Conservation (phyloP, 2,888 invertebrate species). For the Horisme vitalbata region DNA sequence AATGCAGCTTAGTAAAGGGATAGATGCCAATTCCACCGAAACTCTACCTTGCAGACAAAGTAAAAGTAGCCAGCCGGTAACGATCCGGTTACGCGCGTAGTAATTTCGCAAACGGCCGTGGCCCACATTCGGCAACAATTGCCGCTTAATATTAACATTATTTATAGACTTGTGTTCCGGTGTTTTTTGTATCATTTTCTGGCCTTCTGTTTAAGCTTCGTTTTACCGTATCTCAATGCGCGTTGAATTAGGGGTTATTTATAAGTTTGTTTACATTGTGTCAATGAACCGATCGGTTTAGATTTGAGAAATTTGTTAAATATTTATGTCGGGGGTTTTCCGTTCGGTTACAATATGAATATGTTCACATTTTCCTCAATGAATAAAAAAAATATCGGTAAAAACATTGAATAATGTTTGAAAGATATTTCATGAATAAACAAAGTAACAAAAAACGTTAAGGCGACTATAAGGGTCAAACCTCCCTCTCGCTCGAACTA, state of each 20-base stretch:
- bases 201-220: background rate
- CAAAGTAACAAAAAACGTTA: too few relatives aligned
- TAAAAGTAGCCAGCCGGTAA: conserved; percentile 46
- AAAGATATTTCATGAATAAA: too few relatives aligned
- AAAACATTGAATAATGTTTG: too few relatives aligned
- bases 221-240: background rate
- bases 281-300: conserved; percentile 7
- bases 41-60: conserved; percentile 31
- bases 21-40: background rate
- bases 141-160: conserved; percentile 34
- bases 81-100: conserved; percentile 41
- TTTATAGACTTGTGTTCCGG: conserved; percentile 32
- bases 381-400: too few relatives aligned
- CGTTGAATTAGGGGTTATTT: background rate
- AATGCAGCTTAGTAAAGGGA: background rate
- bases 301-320: too few relatives aligned
- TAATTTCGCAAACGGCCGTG: conserved; percentile 50
- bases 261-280: conserved; percentile 1
- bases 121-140: conserved; percentile 48
- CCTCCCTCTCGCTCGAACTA: too few relatives aligned
- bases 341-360: background rate
- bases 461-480: too few relatives aligned
- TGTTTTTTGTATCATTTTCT: conserved; percentile 9
- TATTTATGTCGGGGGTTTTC: background rate
- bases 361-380: too few relatives aligned